Evolutionary conservation across 2,888 invertebrate species (phyloP), one percentile per base, ranked within the genome.

Genomic region (Mellilla xanthometata): DNA sequence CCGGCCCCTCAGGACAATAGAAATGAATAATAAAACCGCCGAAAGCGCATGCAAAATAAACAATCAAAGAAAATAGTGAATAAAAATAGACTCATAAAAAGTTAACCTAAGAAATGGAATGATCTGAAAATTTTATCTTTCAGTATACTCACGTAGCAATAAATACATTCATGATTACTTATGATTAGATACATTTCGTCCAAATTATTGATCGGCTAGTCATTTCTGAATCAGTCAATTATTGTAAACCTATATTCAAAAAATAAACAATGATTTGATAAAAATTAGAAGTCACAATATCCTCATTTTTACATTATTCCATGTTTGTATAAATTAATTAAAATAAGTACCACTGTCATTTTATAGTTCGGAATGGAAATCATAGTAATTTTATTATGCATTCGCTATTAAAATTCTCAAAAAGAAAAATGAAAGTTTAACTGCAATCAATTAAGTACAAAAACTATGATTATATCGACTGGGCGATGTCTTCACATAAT

Each of bases 401-500:
- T 59, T 69, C 4, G 58, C 70, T 68, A 70, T 62, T 43, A 56
- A 56, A 52, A 70, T 71, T 69, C 68, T 81, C 75, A 75, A 83
- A 84, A 88, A 89, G 88, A 88, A 89, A 89, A 89, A 89, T 88
- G 88, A 88, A 89, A 89, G 88, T 58, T 50, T 39, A 50, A 71
- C 74, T 78, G 80, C 76, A 77, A 81, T 81, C 79, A 80, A 79
- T 76, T 86, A 87, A 88, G 86, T 88, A 89, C 86, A 86, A 80
- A 76, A 75, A 70, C 76, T 69, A 76, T 71, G 42, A 44, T 43
- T 41, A 41, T 44, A 55, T 54, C 51, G 57, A 58, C 53, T 55
- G 54, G 45, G 55, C 44, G 41, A 70, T 75, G 73, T 69, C 68
- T 79, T 68, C 73, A 77, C 83, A 86, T 87, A 82, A 84, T 87